Conservation (phyloP, 2,113 vertebrate genomes). For the Corynorhinus townsendii region DNA sequence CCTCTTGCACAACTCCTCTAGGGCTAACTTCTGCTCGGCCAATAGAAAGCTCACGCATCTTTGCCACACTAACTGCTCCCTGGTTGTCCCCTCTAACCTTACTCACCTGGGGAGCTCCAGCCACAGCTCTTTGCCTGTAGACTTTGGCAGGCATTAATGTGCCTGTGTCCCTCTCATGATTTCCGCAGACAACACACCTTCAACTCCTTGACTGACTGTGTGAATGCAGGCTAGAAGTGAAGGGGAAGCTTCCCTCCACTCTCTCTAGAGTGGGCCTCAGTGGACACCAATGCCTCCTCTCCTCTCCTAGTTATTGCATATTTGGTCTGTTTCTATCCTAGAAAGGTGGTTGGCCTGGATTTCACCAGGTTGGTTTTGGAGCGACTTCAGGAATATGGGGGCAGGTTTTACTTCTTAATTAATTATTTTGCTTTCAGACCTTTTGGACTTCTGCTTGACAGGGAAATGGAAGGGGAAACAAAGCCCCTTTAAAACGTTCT, state of each 20-base stretch:
- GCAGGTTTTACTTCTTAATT: neutral
- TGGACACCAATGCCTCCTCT: neutral
- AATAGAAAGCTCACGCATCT: neutral
- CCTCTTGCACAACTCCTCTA: neutral
- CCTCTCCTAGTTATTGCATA: too few species aligned
- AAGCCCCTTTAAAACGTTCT: neutral
- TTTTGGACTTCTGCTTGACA: neutral
- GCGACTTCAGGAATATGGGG: neutral
- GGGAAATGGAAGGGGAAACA: neutral
- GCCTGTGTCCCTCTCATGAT: neutral
- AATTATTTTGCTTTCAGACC: constrained; percentile 1
- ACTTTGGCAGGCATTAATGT: neutral
- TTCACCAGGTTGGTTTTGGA: neutral
- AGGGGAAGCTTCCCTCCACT: neutral
- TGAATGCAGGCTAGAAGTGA: neutral
- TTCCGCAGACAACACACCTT: neutral
- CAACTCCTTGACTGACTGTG: neutral
- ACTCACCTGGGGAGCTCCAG: neutral
- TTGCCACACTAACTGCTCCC: accelerated
- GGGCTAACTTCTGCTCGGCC: neutral
- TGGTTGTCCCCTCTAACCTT: neutral
- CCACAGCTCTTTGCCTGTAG: neutral
- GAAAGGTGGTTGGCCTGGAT: neutral
- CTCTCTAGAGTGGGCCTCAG: neutral
- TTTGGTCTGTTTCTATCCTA: neutral